These are phyloP conservation scores for Gonatopus flavifemur DNA, from an alignment of 1,140 invertebrate species.

Conservation along the genomic window DNA sequence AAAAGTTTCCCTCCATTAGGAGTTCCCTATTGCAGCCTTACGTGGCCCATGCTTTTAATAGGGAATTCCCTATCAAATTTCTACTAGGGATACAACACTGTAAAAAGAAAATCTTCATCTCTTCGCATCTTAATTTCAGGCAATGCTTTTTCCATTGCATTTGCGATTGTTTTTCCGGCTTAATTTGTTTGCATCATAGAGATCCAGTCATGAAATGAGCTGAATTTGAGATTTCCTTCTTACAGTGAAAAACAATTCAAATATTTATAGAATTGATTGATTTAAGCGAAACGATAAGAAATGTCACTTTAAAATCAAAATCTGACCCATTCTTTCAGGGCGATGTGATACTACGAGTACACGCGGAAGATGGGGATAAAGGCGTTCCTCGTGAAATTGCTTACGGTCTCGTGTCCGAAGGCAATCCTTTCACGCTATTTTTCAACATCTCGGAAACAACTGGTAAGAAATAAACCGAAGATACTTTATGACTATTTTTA, in stretches of 20 bases:
- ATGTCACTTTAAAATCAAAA: background rate
- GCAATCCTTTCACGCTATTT: constrained; percentile 79
- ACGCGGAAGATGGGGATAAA: constrained; percentile 87
- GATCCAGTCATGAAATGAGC: background rate
- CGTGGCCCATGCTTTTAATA: no score
- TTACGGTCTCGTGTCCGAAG: constrained; percentile 80
- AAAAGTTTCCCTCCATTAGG: no score
- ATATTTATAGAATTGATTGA: background rate
- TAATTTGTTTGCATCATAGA: background rate
- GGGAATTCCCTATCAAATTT: no score
- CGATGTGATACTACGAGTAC: constrained; percentile 68
- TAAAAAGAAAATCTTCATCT: no score
- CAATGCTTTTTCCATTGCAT: no score
- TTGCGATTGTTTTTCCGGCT: background rate
- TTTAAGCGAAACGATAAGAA: background rate
- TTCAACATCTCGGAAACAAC: constrained; percentile 81
- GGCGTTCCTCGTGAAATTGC: constrained; percentile 78
- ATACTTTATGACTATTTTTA: no score
- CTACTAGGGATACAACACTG: no score
- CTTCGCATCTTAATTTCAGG: no score
- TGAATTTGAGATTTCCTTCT: background rate
- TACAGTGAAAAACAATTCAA: background rate
- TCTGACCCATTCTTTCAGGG: constrained; percentile 57
- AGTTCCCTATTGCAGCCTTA: no score
- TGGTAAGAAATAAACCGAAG: constrained; percentile 58